Base-by-base conservation (phyloP, 30 jellyfish, hydroid and myxozoan species). In the Nemopilema nomurai region DNA sequence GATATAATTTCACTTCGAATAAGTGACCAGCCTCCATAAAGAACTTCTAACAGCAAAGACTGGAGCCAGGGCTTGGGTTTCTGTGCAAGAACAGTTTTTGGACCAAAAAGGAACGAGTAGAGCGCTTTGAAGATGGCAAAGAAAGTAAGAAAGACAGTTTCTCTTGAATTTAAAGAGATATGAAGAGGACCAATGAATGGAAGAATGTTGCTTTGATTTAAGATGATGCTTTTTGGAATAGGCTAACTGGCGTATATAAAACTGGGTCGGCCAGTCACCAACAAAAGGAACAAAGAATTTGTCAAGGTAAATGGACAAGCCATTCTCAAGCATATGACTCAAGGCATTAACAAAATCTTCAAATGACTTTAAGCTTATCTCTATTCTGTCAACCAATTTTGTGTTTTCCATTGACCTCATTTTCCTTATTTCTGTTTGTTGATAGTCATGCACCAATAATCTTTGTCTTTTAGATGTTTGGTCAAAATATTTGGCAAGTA, bases 231-330 rank as follows among this genome's bases (percentile, higher is more conserved):
- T 24, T 4, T 22, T 28, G 27, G 74, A 80, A 80, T 49, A 80
- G 32, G 49, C 71, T 18, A 65, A 26, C 62, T 66, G 90, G 28
- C 82, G 81, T 82, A 80, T 80, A 49, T 66, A 80, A 80, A 80
- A 80, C 67, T 80, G 90, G 21, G 82, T 80, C 8, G 90, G 82
- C 90, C 90, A 80, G 62, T 80, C 90, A 22, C 81, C 90, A 41
- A 80, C 74, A 66, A 80, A 67, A 17, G 90, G 90, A 65, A 68
- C 90, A 80, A 80, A 80, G 82, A 67, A 67, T 67, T 67, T 80
- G 62, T 25, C 83, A 80, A 80, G 82, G 49, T 80, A 80, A 29
- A 70, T 31, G 74, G 82, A 80, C 28, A 80, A 71, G 74, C 90
- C 90, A 80, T 67, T 66, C 6, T 68, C 82, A 65, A 80, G 90